These are phyloP conservation scores for Nanorana parkeri DNA, from an alignment of 2,113 vertebrate species.

Conservation along the genomic window DNA sequence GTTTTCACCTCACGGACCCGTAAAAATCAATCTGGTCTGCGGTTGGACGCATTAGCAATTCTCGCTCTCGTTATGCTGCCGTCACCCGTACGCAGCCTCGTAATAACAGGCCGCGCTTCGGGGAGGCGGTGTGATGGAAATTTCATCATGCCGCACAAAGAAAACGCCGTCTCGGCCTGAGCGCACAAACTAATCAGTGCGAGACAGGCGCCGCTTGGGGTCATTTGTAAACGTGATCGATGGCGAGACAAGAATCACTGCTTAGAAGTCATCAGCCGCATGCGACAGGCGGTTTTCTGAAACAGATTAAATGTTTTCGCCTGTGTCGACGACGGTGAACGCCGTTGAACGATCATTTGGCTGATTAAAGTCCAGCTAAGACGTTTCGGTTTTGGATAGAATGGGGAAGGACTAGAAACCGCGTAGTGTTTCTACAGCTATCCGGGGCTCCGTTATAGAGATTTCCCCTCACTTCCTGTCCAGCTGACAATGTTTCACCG, in stretches of 20 bases:
- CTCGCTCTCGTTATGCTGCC: neutral
- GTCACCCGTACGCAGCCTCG: neutral
- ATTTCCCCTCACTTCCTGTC: too few relatives aligned
- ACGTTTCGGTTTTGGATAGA: too few relatives aligned
- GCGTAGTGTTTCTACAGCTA: too few relatives aligned
- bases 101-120: neutral
- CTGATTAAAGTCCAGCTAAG: too few relatives aligned
- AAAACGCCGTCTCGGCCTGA: neutral
- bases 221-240: constrained; percentile 5
- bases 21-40: constrained; percentile 10
- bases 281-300: neutral
- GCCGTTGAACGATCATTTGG: too few relatives aligned
- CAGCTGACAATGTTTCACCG: too few relatives aligned
- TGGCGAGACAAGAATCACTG: neutral
- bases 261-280: too few relatives aligned
- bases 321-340: too few relatives aligned
- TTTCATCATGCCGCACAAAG: neutral
- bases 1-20: neutral
- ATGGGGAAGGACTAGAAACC: too few relatives aligned
- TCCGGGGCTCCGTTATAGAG: too few relatives aligned
- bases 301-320: neutral
- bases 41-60: neutral
- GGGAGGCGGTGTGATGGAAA: neutral
- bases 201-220: neutral
- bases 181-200: neutral